Evolutionary conservation across 2,797 vertebrate genomes (phyloP).

Genomic region (Notamacropus eugenii): DNA sequence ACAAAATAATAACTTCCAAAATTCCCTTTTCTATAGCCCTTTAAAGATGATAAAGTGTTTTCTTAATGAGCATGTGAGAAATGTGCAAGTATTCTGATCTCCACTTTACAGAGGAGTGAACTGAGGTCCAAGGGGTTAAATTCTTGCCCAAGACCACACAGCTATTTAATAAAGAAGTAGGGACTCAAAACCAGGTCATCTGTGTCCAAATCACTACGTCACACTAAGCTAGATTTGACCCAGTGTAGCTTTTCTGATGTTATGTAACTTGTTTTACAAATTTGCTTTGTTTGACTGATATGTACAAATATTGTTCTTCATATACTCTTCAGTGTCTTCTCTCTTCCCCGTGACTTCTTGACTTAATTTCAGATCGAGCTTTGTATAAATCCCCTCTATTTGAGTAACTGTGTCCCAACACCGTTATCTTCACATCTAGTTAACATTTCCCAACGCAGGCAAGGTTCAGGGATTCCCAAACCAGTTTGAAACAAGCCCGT

Average conservation of each 20-base stretch:
- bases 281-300: background rate
- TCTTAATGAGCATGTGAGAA: background rate
- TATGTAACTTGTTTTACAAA: background rate
- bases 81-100: background rate
- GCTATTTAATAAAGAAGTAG: background rate
- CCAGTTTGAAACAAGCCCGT: background rate
- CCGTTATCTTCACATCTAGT: rapidly evolving
- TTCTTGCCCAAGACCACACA: rapidly evolving
- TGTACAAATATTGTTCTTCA: background rate
- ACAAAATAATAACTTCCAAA: background rate
- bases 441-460: background rate
- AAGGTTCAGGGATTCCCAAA: background rate
- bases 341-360: background rate
- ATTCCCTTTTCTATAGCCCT: background rate
- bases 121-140: background rate
- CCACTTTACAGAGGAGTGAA: background rate
- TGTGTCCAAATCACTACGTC: background rate
- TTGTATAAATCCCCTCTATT: rapidly evolving
- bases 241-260: background rate
- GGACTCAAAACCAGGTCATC: background rate
- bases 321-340: background rate
- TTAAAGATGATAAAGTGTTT: background rate
- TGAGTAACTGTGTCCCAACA: background rate
- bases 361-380: too few species aligned
- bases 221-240: background rate